Conservation (phyloP, 92 coral and sea anemone genomes). For the Siderastrea radians region DNA sequence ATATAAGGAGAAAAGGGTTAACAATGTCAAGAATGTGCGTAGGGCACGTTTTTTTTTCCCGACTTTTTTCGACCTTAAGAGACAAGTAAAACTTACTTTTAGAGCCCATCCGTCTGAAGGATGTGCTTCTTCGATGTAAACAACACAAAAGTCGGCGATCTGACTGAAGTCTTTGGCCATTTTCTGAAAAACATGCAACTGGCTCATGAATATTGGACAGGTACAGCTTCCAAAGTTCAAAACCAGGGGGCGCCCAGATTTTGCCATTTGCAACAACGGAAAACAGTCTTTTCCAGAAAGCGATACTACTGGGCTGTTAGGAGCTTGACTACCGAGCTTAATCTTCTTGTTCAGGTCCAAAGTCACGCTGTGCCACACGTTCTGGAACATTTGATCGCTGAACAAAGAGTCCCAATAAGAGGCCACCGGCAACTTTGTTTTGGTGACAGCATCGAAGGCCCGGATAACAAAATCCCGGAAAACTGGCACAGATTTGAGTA, state of each 20-base stretch:
- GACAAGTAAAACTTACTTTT: slow-evolving; percentile 71
- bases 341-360: slow-evolving; percentile 78
- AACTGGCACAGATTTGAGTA: slow-evolving; percentile 70
- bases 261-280: slow-evolving; percentile 63
- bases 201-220: slow-evolving; percentile 79
- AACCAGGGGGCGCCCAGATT: slow-evolving; percentile 70
- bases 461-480: slow-evolving; percentile 52
- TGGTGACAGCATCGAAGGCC: slow-evolving; percentile 74
- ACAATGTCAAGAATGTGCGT: neutral
- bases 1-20: neutral
- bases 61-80: too few species aligned
- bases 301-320: slow-evolving; percentile 75
- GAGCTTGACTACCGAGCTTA: slow-evolving; percentile 60
- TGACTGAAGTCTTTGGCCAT: slow-evolving; percentile 77
- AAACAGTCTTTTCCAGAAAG: slow-evolving; percentile 61
- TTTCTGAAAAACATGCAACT: slow-evolving; percentile 61
- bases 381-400: slow-evolving; percentile 79
- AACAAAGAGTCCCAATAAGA: slow-evolving; percentile 89
- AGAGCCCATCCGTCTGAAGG: slow-evolving; percentile 96
- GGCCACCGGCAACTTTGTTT: slow-evolving; percentile 64
- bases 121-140: slow-evolving; percentile 95
- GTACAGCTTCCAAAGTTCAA: slow-evolving; percentile 86
- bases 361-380: slow-evolving; percentile 81
- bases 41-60: neutral
- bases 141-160: slow-evolving; percentile 92